Evolutionary conservation across 2,888 invertebrate species (phyloP).

Genomic region (Drosophila stalkeri): DNA sequence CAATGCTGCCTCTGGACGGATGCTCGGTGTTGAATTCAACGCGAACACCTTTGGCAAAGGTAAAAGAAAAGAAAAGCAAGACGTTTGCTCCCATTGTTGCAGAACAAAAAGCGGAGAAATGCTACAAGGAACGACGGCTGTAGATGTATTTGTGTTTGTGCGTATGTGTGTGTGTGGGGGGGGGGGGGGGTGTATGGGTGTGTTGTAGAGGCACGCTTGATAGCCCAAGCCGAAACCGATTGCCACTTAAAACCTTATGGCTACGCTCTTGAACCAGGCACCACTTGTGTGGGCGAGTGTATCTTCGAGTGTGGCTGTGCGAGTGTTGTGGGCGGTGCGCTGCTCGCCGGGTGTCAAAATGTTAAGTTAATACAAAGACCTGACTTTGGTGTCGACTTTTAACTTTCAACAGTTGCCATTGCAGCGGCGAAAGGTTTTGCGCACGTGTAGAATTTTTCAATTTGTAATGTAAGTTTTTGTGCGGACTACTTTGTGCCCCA

Average conservation of each 20-base stretch:
- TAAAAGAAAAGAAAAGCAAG: slow-evolving; percentile 41
- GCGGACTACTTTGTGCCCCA: slow-evolving; percentile 24
- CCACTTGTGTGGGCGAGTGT: slow-evolving; percentile 34
- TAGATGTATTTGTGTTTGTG: slow-evolving; percentile 15
- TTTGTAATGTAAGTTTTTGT: slow-evolving; percentile 56
- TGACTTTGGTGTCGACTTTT: slow-evolving; percentile 70
- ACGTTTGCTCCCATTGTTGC: slow-evolving; percentile 45
- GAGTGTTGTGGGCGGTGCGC: slow-evolving; percentile 8
- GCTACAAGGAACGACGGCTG: slow-evolving; percentile 50
- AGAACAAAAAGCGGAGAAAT: slow-evolving; percentile 60
- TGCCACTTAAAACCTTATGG: slow-evolving; percentile 76
- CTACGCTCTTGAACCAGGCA: slow-evolving; percentile 64
- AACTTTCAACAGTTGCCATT: slow-evolving; percentile 63
- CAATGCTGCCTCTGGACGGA: slow-evolving; percentile 27
- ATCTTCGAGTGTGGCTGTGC: slow-evolving; percentile 10
- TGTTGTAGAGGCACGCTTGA: slow-evolving; percentile 59
- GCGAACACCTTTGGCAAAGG: slow-evolving; percentile 57
- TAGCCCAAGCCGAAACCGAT: slow-evolving; percentile 74
- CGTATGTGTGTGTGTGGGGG: neutral
- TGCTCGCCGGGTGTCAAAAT: slow-evolving; percentile 68
- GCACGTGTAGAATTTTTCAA: slow-evolving; percentile 75
- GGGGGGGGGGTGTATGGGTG: slow-evolving; percentile 1
- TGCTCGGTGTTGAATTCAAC: slow-evolving; percentile 53
- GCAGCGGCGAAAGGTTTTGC: slow-evolving; percentile 37
- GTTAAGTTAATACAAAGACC: slow-evolving; percentile 77